Percentiles rank a stretch among this genome's conserved stretches.
phyloP scores from a whole-genome alignment of 1,140 invertebrate genomes.

The Yoshiicerus persimilis region DNA sequence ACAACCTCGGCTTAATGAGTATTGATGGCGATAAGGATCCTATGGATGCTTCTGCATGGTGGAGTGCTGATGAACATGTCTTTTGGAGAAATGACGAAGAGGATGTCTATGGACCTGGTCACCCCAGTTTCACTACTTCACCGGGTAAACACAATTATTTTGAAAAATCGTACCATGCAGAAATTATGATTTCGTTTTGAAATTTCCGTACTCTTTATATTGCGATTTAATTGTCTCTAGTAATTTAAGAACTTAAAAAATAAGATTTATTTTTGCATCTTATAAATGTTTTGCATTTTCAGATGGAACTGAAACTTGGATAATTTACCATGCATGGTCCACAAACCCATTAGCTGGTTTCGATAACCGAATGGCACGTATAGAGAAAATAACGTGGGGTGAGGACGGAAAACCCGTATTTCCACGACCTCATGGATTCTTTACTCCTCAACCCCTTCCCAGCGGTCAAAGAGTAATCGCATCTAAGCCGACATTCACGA shows the following conservation, averaged over 20 bases:
- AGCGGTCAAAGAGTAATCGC: conserved; percentile 5
- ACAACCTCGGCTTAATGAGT: not conserved
- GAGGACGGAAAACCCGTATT: not conserved
- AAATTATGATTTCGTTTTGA: not conserved
- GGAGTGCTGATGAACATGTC: not conserved
- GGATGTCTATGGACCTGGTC: not conserved
- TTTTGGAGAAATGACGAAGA: conserved; percentile 23
- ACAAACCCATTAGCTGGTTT: not conserved
- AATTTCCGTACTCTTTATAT: not conserved
- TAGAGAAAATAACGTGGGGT: conserved; percentile 36
- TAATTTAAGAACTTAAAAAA: no score
- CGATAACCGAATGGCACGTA: conserved; percentile 22
- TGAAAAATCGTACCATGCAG: no score
- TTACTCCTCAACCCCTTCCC: not conserved
- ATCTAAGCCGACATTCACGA: not conserved
- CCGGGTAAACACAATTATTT: not conserved
- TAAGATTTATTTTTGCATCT: no score
- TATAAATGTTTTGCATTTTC: no score
- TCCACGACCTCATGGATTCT: conserved; percentile 19
- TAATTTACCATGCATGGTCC: not conserved
- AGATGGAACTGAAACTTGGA: conserved; percentile 28
- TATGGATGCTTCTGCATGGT: conserved; percentile 10
- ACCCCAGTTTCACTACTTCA: not conserved
- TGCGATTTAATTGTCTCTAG: no score
- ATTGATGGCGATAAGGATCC: conserved; percentile 19